Percentiles rank a stretch among this genome's conserved stretches.
Conservation (phyloP, 2,888 invertebrate species). For the Syritta pipiens region DNA sequence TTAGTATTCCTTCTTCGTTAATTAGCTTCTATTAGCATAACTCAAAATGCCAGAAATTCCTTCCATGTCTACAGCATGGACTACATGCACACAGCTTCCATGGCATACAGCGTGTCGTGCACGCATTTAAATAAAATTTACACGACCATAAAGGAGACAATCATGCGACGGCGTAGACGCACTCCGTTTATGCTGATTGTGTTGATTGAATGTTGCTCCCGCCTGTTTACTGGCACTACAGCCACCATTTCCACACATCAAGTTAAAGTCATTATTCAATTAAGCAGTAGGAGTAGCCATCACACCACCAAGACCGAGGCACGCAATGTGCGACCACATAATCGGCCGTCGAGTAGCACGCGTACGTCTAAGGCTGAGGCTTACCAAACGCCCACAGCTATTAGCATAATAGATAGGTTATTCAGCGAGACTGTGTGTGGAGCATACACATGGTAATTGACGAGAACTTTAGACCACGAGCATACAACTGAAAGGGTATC, state of each 20-base stretch:
- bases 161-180: constrained; percentile 33
- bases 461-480: constrained; percentile 35
- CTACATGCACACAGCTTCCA: background rate
- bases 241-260: constrained; percentile 56
- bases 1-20: too few relatives aligned
- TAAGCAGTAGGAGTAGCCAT: constrained; percentile 33
- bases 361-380: constrained; percentile 19
- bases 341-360: constrained; percentile 4
- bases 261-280: constrained; percentile 66
- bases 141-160: constrained; percentile 51
- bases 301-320: background rate
- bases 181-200: constrained; percentile 62
- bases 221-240: constrained; percentile 23
- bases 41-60: constrained; percentile 33
- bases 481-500: constrained; percentile 12
- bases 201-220: constrained; percentile 66
- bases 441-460: constrained; percentile 55
- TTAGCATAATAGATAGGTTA: constrained; percentile 65
- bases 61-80: background rate
- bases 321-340: constrained; percentile 39
- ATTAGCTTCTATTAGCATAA: constrained; percentile 54
- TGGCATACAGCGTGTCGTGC: constrained; percentile 3
- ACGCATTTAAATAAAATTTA: constrained; percentile 48
- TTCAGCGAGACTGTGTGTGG: constrained; percentile 29
- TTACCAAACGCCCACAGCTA: constrained; percentile 63